Evolutionary conservation across 2,888 invertebrate species (phyloP), one percentile per base, ranked within the genome.

Genomic region (Aphodius sticticus): DNA sequence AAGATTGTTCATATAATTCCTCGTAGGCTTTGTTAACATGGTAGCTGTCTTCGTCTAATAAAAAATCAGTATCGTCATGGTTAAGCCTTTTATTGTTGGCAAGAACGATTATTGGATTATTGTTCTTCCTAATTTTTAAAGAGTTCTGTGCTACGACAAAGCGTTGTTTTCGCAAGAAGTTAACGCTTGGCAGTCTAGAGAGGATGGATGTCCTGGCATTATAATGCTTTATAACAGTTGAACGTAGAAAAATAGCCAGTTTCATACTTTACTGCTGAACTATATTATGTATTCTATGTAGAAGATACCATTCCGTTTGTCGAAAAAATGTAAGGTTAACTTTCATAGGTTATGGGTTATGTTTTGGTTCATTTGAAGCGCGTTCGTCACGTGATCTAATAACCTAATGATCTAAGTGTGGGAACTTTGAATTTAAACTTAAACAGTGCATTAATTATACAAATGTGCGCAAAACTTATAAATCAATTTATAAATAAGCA

Each of bases 1-100:
- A 74, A 9, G 83, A 81, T 69, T 82, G 81, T 38, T 82, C 36
- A 76, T 76, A 77, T n/a, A 80, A 69, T 76, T 80, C 78, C 14
- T 76, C 71, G 6, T 80, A 76, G 53, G 53, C 80, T 76, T 80
- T 78, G 16, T 75, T 76, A 69, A 38, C 15, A 53, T 76, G 38
- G 53, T 76, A 26, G 26, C 35, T 35, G 16, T 78, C 77, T 26
- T 38, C 35, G 16, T 77, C 79, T 7, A 77, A 71, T 16, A 69
- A 15, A 16, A 72, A 69, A 12, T 77, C 70, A 0, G 35, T 15
- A 36, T 77, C 79, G 14, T 69, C 53, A 72, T 77, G 79, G 53
- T 36, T 74, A 69, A 69, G 69, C 26, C 69, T 71, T 74, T 77
- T 79, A 35, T 72, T 69, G 38, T 14, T 69, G 16, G 6, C 16